Evolutionary conservation across 2,113 vertebrate species (phyloP).

Genomic region (Periophthalmodon schlosseri): DNA sequence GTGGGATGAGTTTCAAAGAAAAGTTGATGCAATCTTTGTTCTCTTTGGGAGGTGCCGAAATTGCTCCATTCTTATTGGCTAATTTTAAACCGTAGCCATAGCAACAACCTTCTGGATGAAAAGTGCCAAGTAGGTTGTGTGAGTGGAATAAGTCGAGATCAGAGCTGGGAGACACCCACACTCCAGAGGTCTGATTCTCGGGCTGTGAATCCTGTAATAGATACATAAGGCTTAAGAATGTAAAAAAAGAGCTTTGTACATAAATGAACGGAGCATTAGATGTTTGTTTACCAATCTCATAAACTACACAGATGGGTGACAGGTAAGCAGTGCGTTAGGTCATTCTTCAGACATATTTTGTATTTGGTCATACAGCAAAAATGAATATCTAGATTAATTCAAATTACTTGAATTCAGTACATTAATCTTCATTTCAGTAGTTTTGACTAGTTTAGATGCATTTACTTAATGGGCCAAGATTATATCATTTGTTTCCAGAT

Average conservation of each 20-base stretch:
- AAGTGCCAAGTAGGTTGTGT: constrained; percentile 27
- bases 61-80: constrained; percentile 32
- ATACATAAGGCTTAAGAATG: background rate
- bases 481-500: no score
- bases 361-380: background rate
- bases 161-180: constrained; percentile 31
- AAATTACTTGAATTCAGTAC: no score
- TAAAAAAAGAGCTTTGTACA: background rate
- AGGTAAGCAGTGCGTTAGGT: background rate
- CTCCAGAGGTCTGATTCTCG: constrained; percentile 1
- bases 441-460: background rate
- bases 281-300: no score
- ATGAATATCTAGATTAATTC: no score
- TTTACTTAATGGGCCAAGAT: background rate
- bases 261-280: background rate
- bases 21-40: constrained; percentile 41
- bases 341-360: background rate
- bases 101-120: constrained; percentile 49
- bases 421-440: background rate
- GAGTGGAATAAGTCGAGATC: constrained; percentile 41
- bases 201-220: background rate
- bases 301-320: background rate
- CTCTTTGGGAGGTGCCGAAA: constrained; percentile 17
- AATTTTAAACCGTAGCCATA: constrained; percentile 37
- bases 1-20: constrained; percentile 18